Evolutionary conservation across 2,888 invertebrate genomes (phyloP).

Genomic region (Scaptomyza polygonia): DNA sequence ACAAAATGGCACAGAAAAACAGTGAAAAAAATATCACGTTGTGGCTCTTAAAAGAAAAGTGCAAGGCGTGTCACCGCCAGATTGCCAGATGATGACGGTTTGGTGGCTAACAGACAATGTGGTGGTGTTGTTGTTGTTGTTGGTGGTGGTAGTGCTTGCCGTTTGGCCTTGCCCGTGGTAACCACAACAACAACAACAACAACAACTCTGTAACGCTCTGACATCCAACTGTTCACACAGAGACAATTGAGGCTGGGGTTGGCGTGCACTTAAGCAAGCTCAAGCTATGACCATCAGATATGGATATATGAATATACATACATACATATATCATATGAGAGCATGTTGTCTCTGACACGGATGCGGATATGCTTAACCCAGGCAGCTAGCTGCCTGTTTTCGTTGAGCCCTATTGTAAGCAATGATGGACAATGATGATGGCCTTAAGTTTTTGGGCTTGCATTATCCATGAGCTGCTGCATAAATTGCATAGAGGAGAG

Average conservation of each 20-base stretch:
- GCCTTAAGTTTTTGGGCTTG: constrained; percentile 19
- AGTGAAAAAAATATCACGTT: constrained; percentile 51
- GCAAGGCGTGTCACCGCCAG: constrained; percentile 51
- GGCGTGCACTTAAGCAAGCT: no score
- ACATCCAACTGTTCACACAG: neutral
- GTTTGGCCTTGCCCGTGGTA: constrained; percentile 70
- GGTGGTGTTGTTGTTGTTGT: neutral
- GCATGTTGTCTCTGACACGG: constrained; percentile 21
- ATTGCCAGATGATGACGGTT: constrained; percentile 12
- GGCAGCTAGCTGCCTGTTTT: constrained; percentile 11
- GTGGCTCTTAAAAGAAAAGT: constrained; percentile 55
- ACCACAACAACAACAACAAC: constrained; percentile 8
- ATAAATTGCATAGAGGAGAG: constrained; percentile 32
- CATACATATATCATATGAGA: constrained; percentile 6
- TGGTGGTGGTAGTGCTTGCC: constrained; percentile 7
- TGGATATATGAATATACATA: constrained; percentile 17
- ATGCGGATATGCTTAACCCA: constrained; percentile 50
- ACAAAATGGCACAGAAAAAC: constrained; percentile 72
- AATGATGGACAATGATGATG: constrained; percentile 61
- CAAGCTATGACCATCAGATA: constrained; percentile 46
- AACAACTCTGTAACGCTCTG: neutral
- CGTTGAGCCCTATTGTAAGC: constrained; percentile 24
- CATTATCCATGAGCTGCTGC: constrained; percentile 34
- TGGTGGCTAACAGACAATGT: constrained; percentile 24
- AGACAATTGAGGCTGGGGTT: constrained; percentile 54